These are phyloP conservation scores for Melipona quadrifasciata DNA, from an alignment of 1,140 invertebrate species.

Conservation along the genomic window DNA sequence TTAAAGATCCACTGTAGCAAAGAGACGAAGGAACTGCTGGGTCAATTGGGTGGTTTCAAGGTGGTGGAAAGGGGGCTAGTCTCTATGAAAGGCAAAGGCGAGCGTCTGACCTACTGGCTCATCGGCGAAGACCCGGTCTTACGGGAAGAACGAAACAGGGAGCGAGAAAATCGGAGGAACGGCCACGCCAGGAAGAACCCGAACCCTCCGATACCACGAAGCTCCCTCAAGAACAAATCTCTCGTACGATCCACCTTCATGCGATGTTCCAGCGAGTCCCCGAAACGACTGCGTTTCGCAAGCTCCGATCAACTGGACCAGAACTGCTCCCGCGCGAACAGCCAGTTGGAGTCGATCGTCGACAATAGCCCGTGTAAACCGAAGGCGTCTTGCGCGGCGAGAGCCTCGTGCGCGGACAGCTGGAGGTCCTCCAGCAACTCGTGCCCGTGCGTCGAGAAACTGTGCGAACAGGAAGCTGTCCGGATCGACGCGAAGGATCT, in stretches of 20 bases:
- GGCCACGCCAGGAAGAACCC: conserved; percentile 57
- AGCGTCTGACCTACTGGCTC: conserved; percentile 93
- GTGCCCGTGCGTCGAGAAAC: conserved; percentile 84
- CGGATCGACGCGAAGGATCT: conserved; percentile 14
- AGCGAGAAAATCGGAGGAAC: conserved; percentile 80
- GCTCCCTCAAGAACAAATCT: conserved; percentile 85
- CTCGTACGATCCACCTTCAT: conserved; percentile 77
- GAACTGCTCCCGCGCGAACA: conserved; percentile 50
- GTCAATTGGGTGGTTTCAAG: conserved; percentile 90
- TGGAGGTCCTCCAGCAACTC: conserved; percentile 83
- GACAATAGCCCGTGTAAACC: conserved; percentile 82
- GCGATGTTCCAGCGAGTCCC: conserved; percentile 90
- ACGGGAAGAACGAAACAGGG: conserved; percentile 81
- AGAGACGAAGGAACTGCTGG: conserved; percentile 88
- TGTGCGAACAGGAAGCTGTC: conserved; percentile 70
- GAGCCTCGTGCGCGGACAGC: conserved; percentile 76
- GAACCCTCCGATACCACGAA: conserved; percentile 81
- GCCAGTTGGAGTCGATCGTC: conserved; percentile 78
- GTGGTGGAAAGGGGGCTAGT: conserved; percentile 90
- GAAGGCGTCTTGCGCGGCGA: conserved; percentile 50
- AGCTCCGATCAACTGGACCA: conserved; percentile 85
- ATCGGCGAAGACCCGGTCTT: conserved; percentile 87
- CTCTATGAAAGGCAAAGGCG: conserved; percentile 93
- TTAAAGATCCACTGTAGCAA: conserved; percentile 93
- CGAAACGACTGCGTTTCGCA: conserved; percentile 90